These are phyloP conservation scores for Echiichthys vipera DNA, from an alignment of 2,797 vertebrate genomes.

Conservation along the genomic window DNA sequence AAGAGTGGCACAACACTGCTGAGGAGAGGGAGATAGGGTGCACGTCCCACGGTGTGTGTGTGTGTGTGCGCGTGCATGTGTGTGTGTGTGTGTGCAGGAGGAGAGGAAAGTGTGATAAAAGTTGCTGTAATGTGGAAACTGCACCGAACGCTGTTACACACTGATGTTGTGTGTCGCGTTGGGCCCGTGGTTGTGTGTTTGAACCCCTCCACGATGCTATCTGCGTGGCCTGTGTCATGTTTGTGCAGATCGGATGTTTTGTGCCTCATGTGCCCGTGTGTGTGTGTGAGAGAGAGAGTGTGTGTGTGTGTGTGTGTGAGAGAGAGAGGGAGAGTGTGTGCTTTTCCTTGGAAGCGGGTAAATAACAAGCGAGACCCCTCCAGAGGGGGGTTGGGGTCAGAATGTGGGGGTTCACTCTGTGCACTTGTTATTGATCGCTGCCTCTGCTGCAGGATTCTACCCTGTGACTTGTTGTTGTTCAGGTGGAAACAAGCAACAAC, in stretches of 20 bases:
- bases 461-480: slow-evolving; percentile 11
- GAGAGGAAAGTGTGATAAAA: slow-evolving; percentile 1
- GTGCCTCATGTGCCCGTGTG: slow-evolving; percentile 16
- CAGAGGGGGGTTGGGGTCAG: slow-evolving; percentile 43
- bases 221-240: slow-evolving; percentile 57
- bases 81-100: slow-evolving; percentile 16
- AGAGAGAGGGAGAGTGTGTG: neutral
- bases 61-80: too few relatives aligned
- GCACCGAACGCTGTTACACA: too few relatives aligned
- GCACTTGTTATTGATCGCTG: slow-evolving; percentile 71
- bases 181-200: slow-evolving; percentile 15
- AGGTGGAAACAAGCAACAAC: slow-evolving; percentile 1
- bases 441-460: slow-evolving; percentile 9
- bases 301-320: slow-evolving; percentile 9
- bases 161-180: too few relatives aligned
- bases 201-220: slow-evolving; percentile 24
- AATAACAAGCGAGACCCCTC: slow-evolving; percentile 62
- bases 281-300: neutral
- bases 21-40: slow-evolving; percentile 32
- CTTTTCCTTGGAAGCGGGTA: slow-evolving; percentile 63
- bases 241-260: slow-evolving; percentile 70
- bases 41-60: slow-evolving; percentile 45
- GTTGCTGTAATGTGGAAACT: slow-evolving; percentile 3
- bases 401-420: slow-evolving; percentile 60
- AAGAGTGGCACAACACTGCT: slow-evolving; percentile 55